Percentiles rank a stretch among this genome's conserved stretches.
phyloP scores from a whole-genome alignment of 2,888 invertebrate genomes.

The Leptinotarsa rubiginosa region DNA sequence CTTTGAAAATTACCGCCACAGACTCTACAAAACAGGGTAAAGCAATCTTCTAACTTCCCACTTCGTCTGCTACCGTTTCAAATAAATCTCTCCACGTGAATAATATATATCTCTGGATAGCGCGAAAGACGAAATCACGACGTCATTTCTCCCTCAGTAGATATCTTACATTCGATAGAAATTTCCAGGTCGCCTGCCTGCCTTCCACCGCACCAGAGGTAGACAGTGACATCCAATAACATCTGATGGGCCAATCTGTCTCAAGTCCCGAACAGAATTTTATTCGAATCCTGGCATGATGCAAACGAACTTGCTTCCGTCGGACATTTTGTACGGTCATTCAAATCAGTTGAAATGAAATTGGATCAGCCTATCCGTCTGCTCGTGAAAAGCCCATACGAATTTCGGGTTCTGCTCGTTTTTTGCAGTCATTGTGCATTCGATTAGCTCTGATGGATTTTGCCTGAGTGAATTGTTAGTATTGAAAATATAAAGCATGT shows the following conservation, averaged over 20 bases:
- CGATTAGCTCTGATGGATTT: background rate
- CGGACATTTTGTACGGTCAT: background rate
- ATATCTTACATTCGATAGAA: conserved; percentile 38
- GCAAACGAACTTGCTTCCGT: conserved; percentile 15
- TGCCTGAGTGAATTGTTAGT: too few relatives aligned
- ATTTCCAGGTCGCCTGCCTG: conserved; percentile 48
- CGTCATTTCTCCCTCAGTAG: conserved; percentile 9
- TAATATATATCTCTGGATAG: background rate
- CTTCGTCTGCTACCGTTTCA: background rate
- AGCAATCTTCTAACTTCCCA: background rate
- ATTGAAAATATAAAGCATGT: too few relatives aligned
- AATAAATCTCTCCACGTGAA: background rate
- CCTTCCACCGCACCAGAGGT: conserved; percentile 43
- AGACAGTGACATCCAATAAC: conserved; percentile 55
- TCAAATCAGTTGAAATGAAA: background rate
- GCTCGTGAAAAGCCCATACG: background rate
- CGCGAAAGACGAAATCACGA: background rate
- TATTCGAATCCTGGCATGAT: conserved; percentile 15
- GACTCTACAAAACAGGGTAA: background rate
- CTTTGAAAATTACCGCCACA: background rate
- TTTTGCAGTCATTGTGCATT: background rate
- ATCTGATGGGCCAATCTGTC: conserved; percentile 32
- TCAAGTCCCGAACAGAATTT: conserved; percentile 23
- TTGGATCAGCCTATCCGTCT: background rate
- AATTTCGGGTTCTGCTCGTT: background rate